Evolutionary conservation across 1,140 invertebrate genomes (phyloP), one percentile per base, ranked within the genome.

Genomic region (Ceratina australensis): DNA sequence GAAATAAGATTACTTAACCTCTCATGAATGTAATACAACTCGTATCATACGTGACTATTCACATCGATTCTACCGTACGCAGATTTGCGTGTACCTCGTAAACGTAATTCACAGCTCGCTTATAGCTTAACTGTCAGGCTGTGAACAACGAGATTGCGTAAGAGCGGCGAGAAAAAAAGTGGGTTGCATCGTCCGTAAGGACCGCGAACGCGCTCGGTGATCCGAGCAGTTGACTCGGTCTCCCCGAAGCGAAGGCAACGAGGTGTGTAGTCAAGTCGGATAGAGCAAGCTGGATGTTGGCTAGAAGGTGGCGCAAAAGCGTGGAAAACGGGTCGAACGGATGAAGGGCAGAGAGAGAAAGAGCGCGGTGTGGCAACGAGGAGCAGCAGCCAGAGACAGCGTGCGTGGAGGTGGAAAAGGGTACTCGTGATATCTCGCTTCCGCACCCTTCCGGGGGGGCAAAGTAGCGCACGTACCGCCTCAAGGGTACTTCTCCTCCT

Each of bases 381-480:
- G 64, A 33, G 54, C 3, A 69, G n/a, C n/a, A n/a, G n/a, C n/a
- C n/a, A n/a, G 24, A 52, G 49, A 28, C n/a, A 61, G 59, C 33
- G 26, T 57, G 63, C 15, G 61, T 50, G 54, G 64, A 71, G 64
- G 54, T 78, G 66, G 74, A 81, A 80, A 75, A 83, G 81, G 82
- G 81, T 77, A 69, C 85, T 86, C 81, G 80, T 73, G 80, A 81
- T 87, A 86, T 89, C 89, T 90, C 86, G 79, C 87, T 87, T 87
- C 83, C 83, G 87, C 87, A 80, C 85, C 85, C 87, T 85, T 81
- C 80, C 78, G 33, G 79, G 78, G 78, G 56, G 49, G 68, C 81
- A 83, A 89, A 89, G 89, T 90, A 89, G 89, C 86, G 83, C 86
- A 85, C 87, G 81, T 88, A 87, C 73, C 76, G 83, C 83, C 80